phyloP scores from a whole-genome alignment of 2,888 invertebrate genomes.

The Drosophila putrida region DNA sequence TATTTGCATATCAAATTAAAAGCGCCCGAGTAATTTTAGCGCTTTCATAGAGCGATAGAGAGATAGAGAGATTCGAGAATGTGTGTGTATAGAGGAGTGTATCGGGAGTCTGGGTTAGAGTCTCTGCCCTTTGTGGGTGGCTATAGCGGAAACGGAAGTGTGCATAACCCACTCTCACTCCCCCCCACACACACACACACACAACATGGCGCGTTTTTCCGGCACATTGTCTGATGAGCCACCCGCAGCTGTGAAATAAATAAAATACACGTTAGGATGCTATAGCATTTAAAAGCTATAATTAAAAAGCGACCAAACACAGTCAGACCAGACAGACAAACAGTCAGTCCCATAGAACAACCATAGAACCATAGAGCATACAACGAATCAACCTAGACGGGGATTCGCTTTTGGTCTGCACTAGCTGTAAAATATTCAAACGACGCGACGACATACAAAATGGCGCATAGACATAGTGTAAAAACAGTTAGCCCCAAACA shows the following conservation, averaged over 20 bases:
- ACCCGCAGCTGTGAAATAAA: slow-evolving; percentile 81
- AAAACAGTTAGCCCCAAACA: slow-evolving; percentile 62
- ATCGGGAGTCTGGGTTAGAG: neutral
- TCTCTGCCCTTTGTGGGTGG: slow-evolving; percentile 33
- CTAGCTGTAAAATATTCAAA: slow-evolving; percentile 73
- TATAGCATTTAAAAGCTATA: slow-evolving; percentile 78
- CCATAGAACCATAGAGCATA: slow-evolving; percentile 43
- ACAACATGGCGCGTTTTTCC: slow-evolving; percentile 72
- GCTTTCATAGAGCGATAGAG: slow-evolving; percentile 62
- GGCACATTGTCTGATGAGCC: slow-evolving; percentile 78
- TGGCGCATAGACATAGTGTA: slow-evolving; percentile 74
- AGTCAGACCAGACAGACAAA: slow-evolving; percentile 33
- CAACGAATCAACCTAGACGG: slow-evolving; percentile 17
- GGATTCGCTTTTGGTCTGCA: slow-evolving; percentile 53
- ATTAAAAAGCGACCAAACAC: slow-evolving; percentile 75
- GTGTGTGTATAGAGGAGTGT: neutral
- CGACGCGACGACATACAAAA: slow-evolving; percentile 73
- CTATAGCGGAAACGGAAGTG: slow-evolving; percentile 70
- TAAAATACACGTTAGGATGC: slow-evolving; percentile 80
- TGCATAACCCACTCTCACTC: slow-evolving; percentile 36
- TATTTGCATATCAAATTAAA: slow-evolving; percentile 82
- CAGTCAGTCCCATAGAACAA: slow-evolving; percentile 55
- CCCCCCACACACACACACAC: slow-evolving; percentile 14
- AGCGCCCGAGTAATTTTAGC: slow-evolving; percentile 80
- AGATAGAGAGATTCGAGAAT: slow-evolving; percentile 21